These are phyloP conservation scores for Thaumetopoea pityocampa DNA, from an alignment of 1,140 invertebrate genomes.

Conservation along the genomic window DNA sequence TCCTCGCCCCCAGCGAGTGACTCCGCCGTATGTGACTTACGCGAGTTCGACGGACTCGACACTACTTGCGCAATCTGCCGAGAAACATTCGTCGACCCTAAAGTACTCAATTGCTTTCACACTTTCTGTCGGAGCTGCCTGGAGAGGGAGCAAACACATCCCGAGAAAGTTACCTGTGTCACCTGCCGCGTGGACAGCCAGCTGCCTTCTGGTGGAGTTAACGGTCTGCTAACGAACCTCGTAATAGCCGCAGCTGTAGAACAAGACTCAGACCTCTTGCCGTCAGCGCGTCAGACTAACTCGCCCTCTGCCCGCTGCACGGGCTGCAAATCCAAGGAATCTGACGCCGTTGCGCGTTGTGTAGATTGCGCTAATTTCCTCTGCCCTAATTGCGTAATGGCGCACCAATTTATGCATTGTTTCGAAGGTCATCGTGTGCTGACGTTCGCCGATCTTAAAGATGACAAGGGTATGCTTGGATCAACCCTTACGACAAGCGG, in stretches of 20 bases:
- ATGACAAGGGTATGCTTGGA: constrained; percentile 68
- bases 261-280: constrained; percentile 71
- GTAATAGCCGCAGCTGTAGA: constrained; percentile 79
- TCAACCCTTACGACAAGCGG: constrained; percentile 67
- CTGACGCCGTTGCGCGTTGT: constrained; percentile 92
- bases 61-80: constrained; percentile 89
- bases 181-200: constrained; percentile 86
- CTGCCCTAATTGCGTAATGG: constrained; percentile 97
- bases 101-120: constrained; percentile 89
- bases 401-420: constrained; percentile 98
- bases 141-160: constrained; percentile 82
- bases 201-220: constrained; percentile 76
- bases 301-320: constrained; percentile 83
- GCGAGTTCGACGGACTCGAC: constrained; percentile 75
- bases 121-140: constrained; percentile 88
- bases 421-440: constrained; percentile 96
- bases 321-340: constrained; percentile 90
- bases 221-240: constrained; percentile 81
- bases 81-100: constrained; percentile 84
- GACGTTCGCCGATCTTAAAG: constrained; percentile 81
- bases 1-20: constrained; percentile 88
- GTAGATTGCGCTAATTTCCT: constrained; percentile 96
- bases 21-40: constrained; percentile 84
- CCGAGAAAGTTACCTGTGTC: constrained; percentile 89
- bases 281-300: constrained; percentile 60